phyloP scores from a whole-genome alignment of 2,797 vertebrate genomes.

The Pelobates cultripes region DNA sequence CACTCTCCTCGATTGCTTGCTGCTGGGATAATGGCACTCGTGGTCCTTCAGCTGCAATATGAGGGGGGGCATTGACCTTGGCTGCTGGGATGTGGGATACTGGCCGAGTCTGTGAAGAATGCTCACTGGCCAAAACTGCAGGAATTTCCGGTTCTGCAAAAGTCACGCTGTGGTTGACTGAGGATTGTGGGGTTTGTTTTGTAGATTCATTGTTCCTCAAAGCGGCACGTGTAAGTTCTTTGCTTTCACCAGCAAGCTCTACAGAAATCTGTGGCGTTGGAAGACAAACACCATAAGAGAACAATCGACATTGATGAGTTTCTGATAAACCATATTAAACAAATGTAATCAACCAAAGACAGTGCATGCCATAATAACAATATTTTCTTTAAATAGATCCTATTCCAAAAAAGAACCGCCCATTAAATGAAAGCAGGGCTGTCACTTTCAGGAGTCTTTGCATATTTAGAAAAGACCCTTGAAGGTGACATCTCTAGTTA shows the following conservation, averaged over 20 bases:
- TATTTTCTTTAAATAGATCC: no score
- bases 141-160: conserved; percentile 37
- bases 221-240: conserved; percentile 62
- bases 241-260: conserved; percentile 74
- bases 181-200: conserved; percentile 26
- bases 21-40: background rate
- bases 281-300: background rate
- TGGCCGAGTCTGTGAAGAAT: background rate
- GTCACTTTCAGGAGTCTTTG: no score
- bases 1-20: conserved; percentile 62
- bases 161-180: conserved; percentile 54
- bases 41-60: background rate
- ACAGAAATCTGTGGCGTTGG: conserved; percentile 78
- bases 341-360: no score
- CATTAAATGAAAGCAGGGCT: no score
- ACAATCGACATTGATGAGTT: no score
- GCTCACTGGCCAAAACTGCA: background rate
- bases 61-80: conserved; percentile 6
- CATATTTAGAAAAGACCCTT: no score
- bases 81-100: background rate
- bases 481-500: no score
- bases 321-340: no score
- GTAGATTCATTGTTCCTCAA: conserved; percentile 46
- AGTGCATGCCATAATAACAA: no score
- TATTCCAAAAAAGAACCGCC: no score